Conservation (phyloP, 64 coral and sea anemone species). For the Montipora efflorescens region DNA sequence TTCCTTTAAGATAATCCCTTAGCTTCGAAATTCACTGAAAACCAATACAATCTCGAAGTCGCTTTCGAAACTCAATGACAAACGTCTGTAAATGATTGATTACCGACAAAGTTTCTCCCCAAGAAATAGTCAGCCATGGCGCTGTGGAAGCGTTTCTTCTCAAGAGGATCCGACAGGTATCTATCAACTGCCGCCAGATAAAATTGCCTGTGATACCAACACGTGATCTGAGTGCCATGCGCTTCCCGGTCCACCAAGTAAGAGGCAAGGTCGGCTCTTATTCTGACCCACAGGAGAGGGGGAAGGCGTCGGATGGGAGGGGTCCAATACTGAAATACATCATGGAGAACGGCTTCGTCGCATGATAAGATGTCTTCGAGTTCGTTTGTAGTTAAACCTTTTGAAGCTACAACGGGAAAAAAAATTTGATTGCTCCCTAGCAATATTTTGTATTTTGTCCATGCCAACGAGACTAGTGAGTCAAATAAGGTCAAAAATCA, state of each 20-base stretch:
- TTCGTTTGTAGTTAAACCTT: conserved; percentile 81
- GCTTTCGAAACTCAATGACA: too few relatives aligned
- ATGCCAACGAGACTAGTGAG: too few relatives aligned
- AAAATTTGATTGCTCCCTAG: too few relatives aligned
- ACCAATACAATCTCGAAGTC: too few relatives aligned
- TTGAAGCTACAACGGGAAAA: conserved; percentile 38
- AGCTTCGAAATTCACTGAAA: too few relatives aligned
- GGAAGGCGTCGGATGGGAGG: conserved; percentile 89
- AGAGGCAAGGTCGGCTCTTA: conserved; percentile 78
- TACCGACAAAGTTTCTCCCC: conserved; percentile 71
- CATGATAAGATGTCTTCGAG: conserved; percentile 89
- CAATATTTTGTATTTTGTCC: background rate
- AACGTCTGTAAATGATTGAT: background rate
- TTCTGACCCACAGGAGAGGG: conserved; percentile 88
- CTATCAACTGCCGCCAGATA: conserved; percentile 70
- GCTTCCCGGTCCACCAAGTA: conserved; percentile 85
- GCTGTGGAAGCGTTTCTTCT: conserved; percentile 71
- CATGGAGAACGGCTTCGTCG: conserved; percentile 80
- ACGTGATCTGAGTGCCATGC: conserved; percentile 74
- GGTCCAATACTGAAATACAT: conserved; percentile 95
- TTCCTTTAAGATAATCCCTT: too few relatives aligned
- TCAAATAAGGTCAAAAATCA: too few relatives aligned
- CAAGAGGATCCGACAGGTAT: conserved; percentile 68
- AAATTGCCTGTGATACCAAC: conserved; percentile 94
- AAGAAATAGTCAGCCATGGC: conserved; percentile 90